Percentiles rank a stretch among this genome's conserved stretches.
Evolutionary conservation across 2,113 vertebrate genomes (phyloP).

Genomic region (Sterna hirundo): DNA sequence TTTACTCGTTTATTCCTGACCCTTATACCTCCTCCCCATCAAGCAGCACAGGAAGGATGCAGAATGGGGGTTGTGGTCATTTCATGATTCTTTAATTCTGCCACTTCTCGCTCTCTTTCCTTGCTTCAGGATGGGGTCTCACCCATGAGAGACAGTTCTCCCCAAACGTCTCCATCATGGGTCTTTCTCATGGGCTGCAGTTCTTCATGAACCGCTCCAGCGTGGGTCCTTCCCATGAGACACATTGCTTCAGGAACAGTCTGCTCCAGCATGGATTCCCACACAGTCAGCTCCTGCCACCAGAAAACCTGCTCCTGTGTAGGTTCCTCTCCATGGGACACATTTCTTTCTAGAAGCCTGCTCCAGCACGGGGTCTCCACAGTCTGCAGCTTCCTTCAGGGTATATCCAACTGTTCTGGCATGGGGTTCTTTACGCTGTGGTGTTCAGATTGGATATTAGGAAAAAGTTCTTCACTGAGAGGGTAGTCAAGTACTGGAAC

Average conservation of each 20-base stretch:
- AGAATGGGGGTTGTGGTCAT: not conserved
- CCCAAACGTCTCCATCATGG: not conserved
- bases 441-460: not conserved
- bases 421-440: not conserved
- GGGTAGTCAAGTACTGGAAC: not conserved
- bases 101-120: not conserved
- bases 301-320: not conserved
- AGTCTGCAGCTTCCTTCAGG: not conserved
- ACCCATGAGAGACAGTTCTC: not conserved
- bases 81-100: not conserved
- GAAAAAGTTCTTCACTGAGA: not conserved
- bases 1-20: not conserved
- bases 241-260: not conserved
- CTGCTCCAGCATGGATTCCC: not conserved
- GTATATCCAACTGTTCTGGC: not conserved
- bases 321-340: not conserved
- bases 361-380: not conserved
- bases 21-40: not conserved
- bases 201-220: not conserved
- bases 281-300: not conserved
- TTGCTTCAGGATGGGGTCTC: not conserved
- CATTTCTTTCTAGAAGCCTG: not conserved
- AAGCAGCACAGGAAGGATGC: not conserved
- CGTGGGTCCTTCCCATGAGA: not conserved
- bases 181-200: not conserved